Evolutionary conservation across 2,113 vertebrate genomes (phyloP).

Genomic region (Zingel zingel): DNA sequence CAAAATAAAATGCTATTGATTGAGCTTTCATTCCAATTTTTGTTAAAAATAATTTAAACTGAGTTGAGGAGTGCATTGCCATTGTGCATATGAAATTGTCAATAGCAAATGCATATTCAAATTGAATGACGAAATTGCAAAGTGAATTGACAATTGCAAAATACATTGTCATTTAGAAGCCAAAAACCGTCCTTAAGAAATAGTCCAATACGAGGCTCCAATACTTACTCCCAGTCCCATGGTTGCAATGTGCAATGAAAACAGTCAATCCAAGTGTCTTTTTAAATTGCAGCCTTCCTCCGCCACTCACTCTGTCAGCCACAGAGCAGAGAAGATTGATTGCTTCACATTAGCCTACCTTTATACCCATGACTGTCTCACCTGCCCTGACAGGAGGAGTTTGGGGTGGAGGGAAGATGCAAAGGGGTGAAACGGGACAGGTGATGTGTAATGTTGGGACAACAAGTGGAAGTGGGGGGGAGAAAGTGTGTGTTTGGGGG

Average conservation of each 20-base stretch:
- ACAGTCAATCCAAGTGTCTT: conserved; percentile 75
- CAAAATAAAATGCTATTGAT: too few relatives aligned
- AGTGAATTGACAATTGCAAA: too few relatives aligned
- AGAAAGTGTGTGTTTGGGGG: background rate
- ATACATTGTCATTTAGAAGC: too few relatives aligned
- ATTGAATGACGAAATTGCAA: too few relatives aligned
- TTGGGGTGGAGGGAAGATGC: background rate
- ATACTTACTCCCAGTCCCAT: conserved; percentile 86
- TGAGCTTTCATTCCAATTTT: too few relatives aligned
- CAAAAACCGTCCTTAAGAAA: background rate
- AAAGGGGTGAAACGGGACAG: conserved; percentile 49
- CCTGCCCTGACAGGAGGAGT: conserved; percentile 71
- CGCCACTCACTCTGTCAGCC: conserved; percentile 72
- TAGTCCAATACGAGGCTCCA: conserved; percentile 40
- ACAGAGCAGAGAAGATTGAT: conserved; percentile 69
- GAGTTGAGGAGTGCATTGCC: too few relatives aligned
- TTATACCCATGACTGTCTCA: conserved; percentile 76
- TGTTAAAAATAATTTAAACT: too few relatives aligned
- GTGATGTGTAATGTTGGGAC: conserved; percentile 34
- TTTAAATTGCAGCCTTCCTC: conserved; percentile 75
- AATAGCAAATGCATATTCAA: too few relatives aligned
- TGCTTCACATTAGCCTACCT: conserved; percentile 57
- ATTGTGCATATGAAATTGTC: too few relatives aligned
- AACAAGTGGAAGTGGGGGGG: background rate
- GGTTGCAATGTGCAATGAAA: conserved; percentile 67